Evolutionary conservation across 2,797 vertebrate species (phyloP), one percentile per base, ranked within the genome.

Genomic region (Acipenser transmontanus): DNA sequence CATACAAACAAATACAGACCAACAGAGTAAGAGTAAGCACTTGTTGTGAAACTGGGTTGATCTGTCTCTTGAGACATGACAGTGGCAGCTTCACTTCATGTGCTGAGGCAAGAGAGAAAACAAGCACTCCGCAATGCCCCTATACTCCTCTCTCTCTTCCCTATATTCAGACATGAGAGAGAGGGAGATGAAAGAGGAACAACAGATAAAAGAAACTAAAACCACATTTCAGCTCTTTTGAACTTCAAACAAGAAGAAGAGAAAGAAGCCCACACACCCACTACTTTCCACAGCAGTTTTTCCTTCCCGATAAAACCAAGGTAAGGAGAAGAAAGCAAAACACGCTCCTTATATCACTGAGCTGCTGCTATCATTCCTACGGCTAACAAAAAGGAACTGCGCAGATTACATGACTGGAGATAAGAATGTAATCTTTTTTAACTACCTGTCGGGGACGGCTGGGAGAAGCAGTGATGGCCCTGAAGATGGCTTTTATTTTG

Each of bases 261-360:
- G 82, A 82, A 61, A 78, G 70, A 70, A 64, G 64, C 71, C 61
- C 63, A 74, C 80, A 85, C 84, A 85, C 81, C 81, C 84, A 82
- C 65, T 71, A 10, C 70, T 14, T 66, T 72, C 60, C 60, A 8
- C 17, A 9, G 60, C 8, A 7, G 81, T 80, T 34, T 34, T 71
- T 81, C 82, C 82, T 84, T 82, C 77, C 69, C 75, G 75, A 76
- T 84, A 81, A 84, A 82, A 79, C 70, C 77, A 78, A 70, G 67
- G 75, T 72, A 76, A 75, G 72, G 61, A 68, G 68, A 72, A 69
- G 70, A 68, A 66, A 67, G 76, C 57, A 64, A 64, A 75, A 81
- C 83, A 81, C 72, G 75, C 76, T 69, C 79, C 73, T 78, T 66
- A 82, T 82, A 82, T 82, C 86, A 80, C 80, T 77, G 80, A 82